Evolutionary conservation across 2,797 vertebrate species (phyloP).

Genomic region (Hypotaenidia okinawae): DNA sequence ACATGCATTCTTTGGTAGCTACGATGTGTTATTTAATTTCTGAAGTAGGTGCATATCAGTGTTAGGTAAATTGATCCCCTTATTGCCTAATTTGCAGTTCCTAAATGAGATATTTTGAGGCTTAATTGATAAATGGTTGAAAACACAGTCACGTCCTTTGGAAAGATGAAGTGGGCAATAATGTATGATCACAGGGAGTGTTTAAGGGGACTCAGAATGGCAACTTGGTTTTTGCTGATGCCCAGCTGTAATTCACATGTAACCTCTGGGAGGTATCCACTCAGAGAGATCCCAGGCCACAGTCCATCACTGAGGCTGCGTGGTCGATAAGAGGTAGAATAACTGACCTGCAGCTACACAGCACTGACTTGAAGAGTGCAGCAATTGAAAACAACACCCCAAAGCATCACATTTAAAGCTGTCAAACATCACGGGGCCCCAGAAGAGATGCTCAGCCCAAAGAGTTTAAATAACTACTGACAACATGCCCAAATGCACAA

Average conservation of each 20-base stretch:
- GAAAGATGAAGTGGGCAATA: not conserved
- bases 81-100: slow-evolving; percentile 57
- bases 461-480: not conserved
- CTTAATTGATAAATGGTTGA: slow-evolving; percentile 50
- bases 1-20: not conserved
- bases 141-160: not conserved
- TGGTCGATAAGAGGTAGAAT: fast-evolving
- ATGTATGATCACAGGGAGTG: not conserved
- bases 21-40: slow-evolving; percentile 29
- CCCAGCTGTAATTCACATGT: not conserved
- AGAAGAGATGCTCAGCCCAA: not conserved
- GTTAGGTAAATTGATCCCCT: slow-evolving; percentile 44
- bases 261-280: not conserved
- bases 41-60: slow-evolving; percentile 7
- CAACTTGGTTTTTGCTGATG: not conserved
- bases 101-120: slow-evolving; percentile 20
- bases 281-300: not conserved
- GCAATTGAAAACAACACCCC: not conserved
- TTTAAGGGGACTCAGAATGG: not conserved
- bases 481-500: not conserved
- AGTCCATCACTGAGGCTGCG: not conserved
- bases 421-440: not conserved
- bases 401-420: not conserved
- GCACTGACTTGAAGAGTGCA: not conserved
- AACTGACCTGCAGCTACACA: not conserved